These are phyloP conservation scores for Lasioglossum lativentre DNA, from an alignment of 2,888 invertebrate species.

Conservation along the genomic window DNA sequence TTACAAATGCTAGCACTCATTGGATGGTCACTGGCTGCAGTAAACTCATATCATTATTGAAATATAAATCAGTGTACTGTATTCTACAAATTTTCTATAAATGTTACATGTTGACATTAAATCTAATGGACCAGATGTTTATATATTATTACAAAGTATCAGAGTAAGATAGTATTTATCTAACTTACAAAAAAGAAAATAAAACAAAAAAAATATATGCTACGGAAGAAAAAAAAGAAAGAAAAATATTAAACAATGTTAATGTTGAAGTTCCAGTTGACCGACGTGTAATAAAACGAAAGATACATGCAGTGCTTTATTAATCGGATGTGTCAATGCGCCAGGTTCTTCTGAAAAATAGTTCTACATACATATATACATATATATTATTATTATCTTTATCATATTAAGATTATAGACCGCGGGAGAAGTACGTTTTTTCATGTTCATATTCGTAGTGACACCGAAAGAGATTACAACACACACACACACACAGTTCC, in stretches of 20 bases:
- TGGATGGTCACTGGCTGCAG: conserved; percentile 77
- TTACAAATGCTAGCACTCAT: conserved; percentile 71
- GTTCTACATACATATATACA: conserved; percentile 21
- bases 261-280: conserved; percentile 76
- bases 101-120: conserved; percentile 83
- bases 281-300: conserved; percentile 56
- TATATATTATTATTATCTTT: conserved; percentile 32
- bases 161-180: conserved; percentile 80
- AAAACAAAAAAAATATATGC: neutral
- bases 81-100: conserved; percentile 83
- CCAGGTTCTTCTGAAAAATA: conserved; percentile 61
- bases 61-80: conserved; percentile 79
- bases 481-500: conserved; percentile 46
- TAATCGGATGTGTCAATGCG: conserved; percentile 65
- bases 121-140: conserved; percentile 84
- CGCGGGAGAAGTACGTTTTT: conserved; percentile 36
- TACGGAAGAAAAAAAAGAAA: conserved; percentile 14
- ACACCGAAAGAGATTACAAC: conserved; percentile 25
- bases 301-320: conserved; percentile 55
- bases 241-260: conserved; percentile 70
- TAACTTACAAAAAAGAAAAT: conserved; percentile 65
- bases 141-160: conserved; percentile 81
- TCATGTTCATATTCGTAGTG: conserved; percentile 42
- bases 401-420: conserved; percentile 18
- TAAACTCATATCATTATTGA: conserved; percentile 79